Evolutionary conservation across 2,888 invertebrate species (phyloP).

Genomic region (Macrostomum cliftonense): DNA sequence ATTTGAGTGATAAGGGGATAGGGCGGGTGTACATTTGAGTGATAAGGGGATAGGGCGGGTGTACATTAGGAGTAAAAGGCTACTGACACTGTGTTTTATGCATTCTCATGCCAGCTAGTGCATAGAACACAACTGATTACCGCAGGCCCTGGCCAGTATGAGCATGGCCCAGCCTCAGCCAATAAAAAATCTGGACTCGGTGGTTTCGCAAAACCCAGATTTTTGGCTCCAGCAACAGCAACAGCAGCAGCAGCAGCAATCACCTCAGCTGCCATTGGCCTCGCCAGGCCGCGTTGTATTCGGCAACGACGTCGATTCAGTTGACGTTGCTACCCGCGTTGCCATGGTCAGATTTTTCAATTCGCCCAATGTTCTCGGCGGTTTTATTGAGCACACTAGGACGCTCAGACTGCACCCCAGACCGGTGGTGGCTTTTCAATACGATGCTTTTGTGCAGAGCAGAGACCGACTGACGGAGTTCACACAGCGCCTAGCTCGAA

Average conservation of each 20-base stretch:
- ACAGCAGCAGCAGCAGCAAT: no score
- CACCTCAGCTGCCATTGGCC: constrained; percentile 18
- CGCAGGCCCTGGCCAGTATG: constrained; percentile 59
- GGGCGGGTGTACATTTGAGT: no score
- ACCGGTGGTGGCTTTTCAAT: constrained; percentile 95
- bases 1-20: no score
- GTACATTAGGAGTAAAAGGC: no score
- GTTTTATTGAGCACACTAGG: constrained; percentile 90
- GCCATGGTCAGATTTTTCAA: constrained; percentile 97
- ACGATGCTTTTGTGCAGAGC: constrained; percentile 81
- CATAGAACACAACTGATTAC: no score
- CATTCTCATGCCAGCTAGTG: no score
- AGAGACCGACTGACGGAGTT: constrained; percentile 71
- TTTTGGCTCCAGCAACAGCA: constrained; percentile 23
- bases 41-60: no score
- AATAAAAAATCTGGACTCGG: constrained; percentile 39
- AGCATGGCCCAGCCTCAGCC: constrained; percentile 43
- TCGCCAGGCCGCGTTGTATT: constrained; percentile 17
- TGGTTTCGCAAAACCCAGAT: constrained; percentile 18
- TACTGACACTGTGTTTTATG: no score
- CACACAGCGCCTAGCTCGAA: constrained; percentile 72
- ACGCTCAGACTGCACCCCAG: constrained; percentile 84
- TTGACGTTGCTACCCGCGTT: constrained; percentile 88
- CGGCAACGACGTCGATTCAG: constrained; percentile 70
- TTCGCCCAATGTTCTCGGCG: constrained; percentile 82